Base-by-base conservation (phyloP, 2,113 vertebrate species). In the Brienomyrus longianalis region DNA sequence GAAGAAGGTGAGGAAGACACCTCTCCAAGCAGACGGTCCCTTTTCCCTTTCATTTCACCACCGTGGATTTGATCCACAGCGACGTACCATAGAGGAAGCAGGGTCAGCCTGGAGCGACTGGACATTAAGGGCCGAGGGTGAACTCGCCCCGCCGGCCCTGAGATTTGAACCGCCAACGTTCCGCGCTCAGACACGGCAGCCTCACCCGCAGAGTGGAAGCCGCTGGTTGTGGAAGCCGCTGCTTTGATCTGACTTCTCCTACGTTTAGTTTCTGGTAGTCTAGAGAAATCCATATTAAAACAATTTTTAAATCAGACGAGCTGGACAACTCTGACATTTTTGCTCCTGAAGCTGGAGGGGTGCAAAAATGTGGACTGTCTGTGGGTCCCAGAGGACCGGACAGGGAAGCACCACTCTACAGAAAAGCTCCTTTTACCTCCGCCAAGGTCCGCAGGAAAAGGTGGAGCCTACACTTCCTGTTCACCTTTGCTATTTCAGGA, bases 1-100 rank as follows among this genome's bases (percentile, higher is more conserved):
- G 89, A 87, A 85, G 77, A 51, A 45, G 62, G 88, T 3, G 89
- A 91, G 83, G 83, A 89, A 88, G 91, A 92, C 91, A 94, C 94
- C 93, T 95, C 91, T 93, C 92, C 94, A 95, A 93, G 95, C 31
- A 31, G 31, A 1, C 31, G 0, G 31, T 31, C 31, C 31, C 31
- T 31, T 31, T 31, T 31, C 31, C 31, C 31, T 31, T 31, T 31
- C 31, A 31, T 31, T 31, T 31, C 94, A 93, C 56, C 89, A 83
- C 85, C 85, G 43, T 43, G 50, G 31, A 23, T 9, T 31, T 43
- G 19, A 83, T 39, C 77, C 77, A 19, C 13, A 17, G 13, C 13
- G 15, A 54, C 15, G 15, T 54, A 15, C 13, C 15, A 3, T 1
- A 15, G 35, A 83, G 77, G 15, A 3, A 3, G 51, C 51, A 54